Base-by-base conservation (phyloP, 53 echinoderm and acorn worm species). In the Hippasteria phrygiana region DNA sequence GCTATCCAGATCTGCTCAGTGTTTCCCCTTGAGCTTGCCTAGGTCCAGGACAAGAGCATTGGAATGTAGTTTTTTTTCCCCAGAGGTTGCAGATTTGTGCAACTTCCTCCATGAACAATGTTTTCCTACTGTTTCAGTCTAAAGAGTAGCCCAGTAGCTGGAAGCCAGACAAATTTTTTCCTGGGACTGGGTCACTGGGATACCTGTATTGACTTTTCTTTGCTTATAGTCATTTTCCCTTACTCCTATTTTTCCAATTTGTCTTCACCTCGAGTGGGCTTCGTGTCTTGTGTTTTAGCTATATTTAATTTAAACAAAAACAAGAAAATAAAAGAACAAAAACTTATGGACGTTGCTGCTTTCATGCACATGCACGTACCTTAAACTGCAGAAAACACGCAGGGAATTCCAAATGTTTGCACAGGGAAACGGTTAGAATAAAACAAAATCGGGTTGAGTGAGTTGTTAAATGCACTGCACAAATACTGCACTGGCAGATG, bases 301-400 rank as follows among this genome's bases (percentile, higher is more conserved):
- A n/a, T 16, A 40, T 35, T 47, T 29, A 36, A 8, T 18, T 37
- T 5, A 43, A 18, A 17, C 14, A 1, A 18, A 29, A 13, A 50
- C 3, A 35, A 36, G 31, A 76, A 5, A 51, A 12, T 34, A 16
- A 33, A 20, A 29, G 5, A 8, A 29, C 50, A 54, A 76, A 75
- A 53, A 13, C 50, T 9, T 46, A n/a, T 2, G 12, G 35, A 50
- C 51, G 11, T 34, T 35, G 47, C 24, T 32, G 45, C 46, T 24
- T 64, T 45, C 81, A 85, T 85, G 85, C 85, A 85, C 85, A 81
- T 70, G 47, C 70, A 70, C 85, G 55, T 85, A 85, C 85, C 85
- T 85, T 71, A 53, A 85, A 85, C 85, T 85, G 70, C 51, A 51
- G 69, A 69, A 48, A 33, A 65, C 43, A 80, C n/a, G 35, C 17